These are phyloP conservation scores for Caenorhabditis doughertyi DNA, from an alignment of 2,888 invertebrate genomes.

Conservation along the genomic window DNA sequence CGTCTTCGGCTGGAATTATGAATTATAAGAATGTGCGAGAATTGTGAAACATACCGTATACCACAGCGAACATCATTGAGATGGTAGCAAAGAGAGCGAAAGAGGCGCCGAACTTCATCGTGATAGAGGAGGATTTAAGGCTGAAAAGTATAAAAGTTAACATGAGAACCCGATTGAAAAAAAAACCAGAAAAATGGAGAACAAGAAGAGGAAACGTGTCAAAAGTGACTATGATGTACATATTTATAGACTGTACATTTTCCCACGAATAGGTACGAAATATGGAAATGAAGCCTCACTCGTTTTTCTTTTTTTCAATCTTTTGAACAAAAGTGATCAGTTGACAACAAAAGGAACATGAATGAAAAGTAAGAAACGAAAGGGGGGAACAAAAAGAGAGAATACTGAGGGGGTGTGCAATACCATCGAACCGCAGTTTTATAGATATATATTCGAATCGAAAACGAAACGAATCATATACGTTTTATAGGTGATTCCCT, in stretches of 20 bases:
- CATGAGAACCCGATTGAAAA: neutral
- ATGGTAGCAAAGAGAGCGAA: conserved; percentile 27
- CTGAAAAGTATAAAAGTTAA: conserved; percentile 4
- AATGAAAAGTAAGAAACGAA: neutral
- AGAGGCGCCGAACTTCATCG: conserved; percentile 33
- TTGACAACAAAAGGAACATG: conserved; percentile 17
- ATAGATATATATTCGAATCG: conserved; percentile 32
- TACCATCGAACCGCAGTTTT: conserved; percentile 29
- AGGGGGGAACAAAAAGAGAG: neutral
- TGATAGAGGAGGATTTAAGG: conserved; percentile 16
- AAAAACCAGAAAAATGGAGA: neutral
- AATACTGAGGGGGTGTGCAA: conserved; percentile 15
- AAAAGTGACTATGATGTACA: conserved; percentile 9
- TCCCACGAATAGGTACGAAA: conserved; percentile 35
- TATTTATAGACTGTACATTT: conserved; percentile 34
- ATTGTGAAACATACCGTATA: conserved; percentile 6
- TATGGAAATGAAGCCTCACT: conserved; percentile 33
- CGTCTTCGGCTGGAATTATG: conserved; percentile 33
- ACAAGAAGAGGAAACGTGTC: neutral
- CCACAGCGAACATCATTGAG: conserved; percentile 26
- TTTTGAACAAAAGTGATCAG: neutral
- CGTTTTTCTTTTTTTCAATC: neutral
- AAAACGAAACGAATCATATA: conserved; percentile 22
- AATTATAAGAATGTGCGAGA: neutral
- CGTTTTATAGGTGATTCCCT: conserved; percentile 23